Percentiles rank a stretch among this genome's conserved stretches.
These are phyloP conservation scores for Vimba vimba DNA, from an alignment of 2,113 vertebrate species.

Conservation along the genomic window DNA sequence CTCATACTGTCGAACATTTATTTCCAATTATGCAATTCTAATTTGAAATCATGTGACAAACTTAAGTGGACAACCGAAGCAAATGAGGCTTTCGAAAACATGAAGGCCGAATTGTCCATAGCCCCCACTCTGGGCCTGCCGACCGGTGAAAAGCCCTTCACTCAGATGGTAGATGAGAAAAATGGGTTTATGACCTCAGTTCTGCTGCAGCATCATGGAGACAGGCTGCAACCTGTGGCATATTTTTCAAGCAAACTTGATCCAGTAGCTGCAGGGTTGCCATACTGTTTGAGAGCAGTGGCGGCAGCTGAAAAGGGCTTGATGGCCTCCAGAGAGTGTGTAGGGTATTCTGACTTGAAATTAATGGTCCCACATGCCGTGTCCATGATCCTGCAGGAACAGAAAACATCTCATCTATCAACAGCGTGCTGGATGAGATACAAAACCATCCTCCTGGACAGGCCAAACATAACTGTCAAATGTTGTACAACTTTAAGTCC, in stretches of 20 bases:
- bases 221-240: not conserved
- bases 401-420: no score
- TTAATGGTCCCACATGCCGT: no score
- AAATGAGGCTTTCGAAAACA: not conserved
- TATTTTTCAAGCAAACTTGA: constrained; percentile 31
- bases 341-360: no score
- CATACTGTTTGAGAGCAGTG: not conserved
- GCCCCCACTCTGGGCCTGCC: not conserved
- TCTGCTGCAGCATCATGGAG: not conserved
- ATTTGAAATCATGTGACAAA: no score
- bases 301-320: not conserved
- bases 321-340: no score
- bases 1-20: no score
- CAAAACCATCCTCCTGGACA: no score
- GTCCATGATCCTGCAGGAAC: no score
- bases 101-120: not conserved
- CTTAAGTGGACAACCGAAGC: not conserved
- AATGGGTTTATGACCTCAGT: not conserved
- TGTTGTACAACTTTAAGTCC: no score
- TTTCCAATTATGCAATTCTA: no score
- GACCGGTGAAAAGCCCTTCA: not conserved
- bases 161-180: not conserved
- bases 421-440: no score
- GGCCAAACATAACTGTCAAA: no score
- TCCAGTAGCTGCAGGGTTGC: constrained; percentile 15